These are phyloP conservation scores for Serilophus lunatus DNA, from an alignment of 2,113 vertebrate species.

Conservation along the genomic window DNA sequence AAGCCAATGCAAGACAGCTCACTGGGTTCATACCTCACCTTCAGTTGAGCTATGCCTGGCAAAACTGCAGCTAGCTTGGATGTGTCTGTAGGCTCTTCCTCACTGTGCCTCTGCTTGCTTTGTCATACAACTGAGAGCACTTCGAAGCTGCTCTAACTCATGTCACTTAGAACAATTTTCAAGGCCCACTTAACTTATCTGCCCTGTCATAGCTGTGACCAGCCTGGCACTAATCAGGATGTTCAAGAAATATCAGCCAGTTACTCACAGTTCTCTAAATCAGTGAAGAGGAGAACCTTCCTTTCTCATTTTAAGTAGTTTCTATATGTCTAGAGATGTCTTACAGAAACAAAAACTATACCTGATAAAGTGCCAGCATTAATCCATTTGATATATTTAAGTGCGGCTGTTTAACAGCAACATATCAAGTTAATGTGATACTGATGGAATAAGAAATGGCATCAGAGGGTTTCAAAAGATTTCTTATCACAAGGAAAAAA, in stretches of 20 bases:
- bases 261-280: neutral
- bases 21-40: neutral
- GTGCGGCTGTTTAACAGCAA: conserved; percentile 58
- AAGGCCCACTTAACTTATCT: conserved; percentile 27
- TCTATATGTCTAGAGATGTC: conserved; percentile 58
- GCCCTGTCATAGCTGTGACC: neutral
- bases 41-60: neutral
- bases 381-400: conserved; percentile 73
- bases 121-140: neutral
- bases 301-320: conserved; percentile 41
- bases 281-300: conserved; percentile 1
- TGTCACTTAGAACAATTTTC: conserved; percentile 8
- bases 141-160: neutral
- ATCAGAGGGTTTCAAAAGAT: conserved; percentile 57
- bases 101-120: neutral
- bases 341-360: conserved; percentile 68
- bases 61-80: neutral
- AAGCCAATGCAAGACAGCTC: neutral
- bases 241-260: neutral
- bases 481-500: conserved; percentile 35
- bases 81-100: neutral
- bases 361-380: conserved; percentile 70
- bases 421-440: conserved; percentile 57
- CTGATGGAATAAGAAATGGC: conserved; percentile 66
- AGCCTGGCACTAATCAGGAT: neutral